These are phyloP conservation scores for Eidolon dupreanum DNA, from an alignment of 2,797 vertebrate species.

Conservation along the genomic window DNA sequence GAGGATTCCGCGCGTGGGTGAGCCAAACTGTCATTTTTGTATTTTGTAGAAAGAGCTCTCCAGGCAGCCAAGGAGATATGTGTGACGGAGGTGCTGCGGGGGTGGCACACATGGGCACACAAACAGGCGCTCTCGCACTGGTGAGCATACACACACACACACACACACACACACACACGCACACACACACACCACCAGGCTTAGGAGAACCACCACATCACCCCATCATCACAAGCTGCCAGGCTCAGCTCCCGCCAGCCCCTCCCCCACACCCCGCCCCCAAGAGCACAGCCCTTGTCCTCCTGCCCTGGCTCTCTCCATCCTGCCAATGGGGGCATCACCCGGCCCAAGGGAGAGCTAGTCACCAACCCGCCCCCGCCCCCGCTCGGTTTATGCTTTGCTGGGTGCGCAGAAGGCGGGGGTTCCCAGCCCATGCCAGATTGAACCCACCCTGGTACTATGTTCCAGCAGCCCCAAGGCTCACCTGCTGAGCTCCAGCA, in stretches of 20 bases:
- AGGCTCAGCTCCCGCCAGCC: neutral
- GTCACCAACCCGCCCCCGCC: no score
- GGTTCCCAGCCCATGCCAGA: neutral
- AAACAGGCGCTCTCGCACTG: neutral
- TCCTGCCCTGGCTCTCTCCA: no score
- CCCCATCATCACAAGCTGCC: neutral
- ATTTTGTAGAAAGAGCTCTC: constrained; percentile 65
- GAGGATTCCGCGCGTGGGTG: constrained; percentile 62
- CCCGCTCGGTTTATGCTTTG: neutral
- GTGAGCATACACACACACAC: accelerated
- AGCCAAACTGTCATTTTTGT: constrained; percentile 56
- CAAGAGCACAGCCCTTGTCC: neutral
- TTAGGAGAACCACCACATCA: neutral
- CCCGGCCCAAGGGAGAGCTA: neutral
- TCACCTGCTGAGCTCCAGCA: neutral
- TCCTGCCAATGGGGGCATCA: neutral
- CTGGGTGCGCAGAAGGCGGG: neutral
- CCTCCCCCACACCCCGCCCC: neutral
- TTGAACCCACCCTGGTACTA: neutral
- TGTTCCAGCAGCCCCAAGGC: neutral
- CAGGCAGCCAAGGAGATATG: constrained; percentile 51
- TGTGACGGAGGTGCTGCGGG: constrained; percentile 47
- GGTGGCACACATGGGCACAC: constrained; percentile 23
- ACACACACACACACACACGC: accelerated
- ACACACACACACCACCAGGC: neutral